phyloP scores from a whole-genome alignment of 2,113 vertebrate species.

The Spilogale gracilis region DNA sequence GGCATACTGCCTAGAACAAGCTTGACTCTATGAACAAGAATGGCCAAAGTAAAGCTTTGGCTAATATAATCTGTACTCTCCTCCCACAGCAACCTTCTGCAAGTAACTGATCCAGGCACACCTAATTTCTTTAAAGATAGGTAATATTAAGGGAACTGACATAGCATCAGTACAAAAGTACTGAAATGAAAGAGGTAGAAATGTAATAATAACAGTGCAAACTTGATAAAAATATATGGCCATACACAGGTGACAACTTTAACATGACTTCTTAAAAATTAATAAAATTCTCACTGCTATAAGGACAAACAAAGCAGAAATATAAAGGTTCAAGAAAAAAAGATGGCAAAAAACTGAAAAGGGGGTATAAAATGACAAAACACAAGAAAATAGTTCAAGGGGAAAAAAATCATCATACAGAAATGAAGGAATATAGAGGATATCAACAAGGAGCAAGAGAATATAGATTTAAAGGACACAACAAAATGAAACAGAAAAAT shows the following conservation, averaged over 20 bases:
- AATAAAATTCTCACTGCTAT: not conserved
- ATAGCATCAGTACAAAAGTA: not conserved
- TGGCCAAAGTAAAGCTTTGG: not conserved
- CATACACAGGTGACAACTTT: not conserved
- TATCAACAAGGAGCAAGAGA: not conserved
- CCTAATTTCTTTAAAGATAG: constrained; percentile 10
- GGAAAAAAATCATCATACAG: not conserved
- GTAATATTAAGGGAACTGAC: not conserved
- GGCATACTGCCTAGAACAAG: not conserved
- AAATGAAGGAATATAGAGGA: not conserved
- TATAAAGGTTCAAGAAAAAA: not conserved
- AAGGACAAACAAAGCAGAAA: not conserved
- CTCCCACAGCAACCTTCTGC: not conserved
- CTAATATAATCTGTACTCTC: not conserved
- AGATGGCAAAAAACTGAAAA: not conserved
- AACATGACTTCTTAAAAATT: not conserved
- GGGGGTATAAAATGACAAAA: not conserved
- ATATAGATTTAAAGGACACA: not conserved
- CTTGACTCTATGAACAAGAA: not conserved
- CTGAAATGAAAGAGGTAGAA: not conserved
- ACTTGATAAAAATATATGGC: not conserved
- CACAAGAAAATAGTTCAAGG: not conserved
- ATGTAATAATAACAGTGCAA: not conserved
- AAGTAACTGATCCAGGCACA: not conserved
- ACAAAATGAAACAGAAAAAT: not conserved